phyloP scores from a whole-genome alignment of 2,113 vertebrate species.

The Argyrosomus japonicus region DNA sequence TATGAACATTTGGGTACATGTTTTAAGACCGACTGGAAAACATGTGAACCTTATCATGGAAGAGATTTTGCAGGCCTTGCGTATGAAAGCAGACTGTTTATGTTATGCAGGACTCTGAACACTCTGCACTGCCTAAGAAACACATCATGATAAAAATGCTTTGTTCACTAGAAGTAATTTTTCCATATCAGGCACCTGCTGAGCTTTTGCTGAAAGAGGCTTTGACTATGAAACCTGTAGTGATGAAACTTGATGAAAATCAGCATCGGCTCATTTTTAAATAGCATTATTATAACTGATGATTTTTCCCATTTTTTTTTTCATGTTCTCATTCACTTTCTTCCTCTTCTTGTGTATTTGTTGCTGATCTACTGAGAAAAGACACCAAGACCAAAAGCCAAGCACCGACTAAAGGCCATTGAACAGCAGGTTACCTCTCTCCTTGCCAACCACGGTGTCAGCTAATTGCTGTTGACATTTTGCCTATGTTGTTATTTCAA shows the following conservation, averaged over 20 bases:
- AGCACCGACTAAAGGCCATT: conserved; percentile 65
- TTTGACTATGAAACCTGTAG: background rate
- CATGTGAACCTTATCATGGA: background rate
- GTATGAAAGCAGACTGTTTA: background rate
- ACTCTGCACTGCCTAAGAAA: background rate
- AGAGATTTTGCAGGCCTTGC: background rate
- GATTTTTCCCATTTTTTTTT: background rate
- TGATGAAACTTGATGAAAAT: background rate
- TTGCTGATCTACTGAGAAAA: conserved; percentile 43
- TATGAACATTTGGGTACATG: background rate
- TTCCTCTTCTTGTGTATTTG: conserved; percentile 25
- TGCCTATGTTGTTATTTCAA: conserved; percentile 76
- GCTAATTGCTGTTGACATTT: conserved; percentile 88
- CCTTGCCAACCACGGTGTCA: conserved; percentile 66
- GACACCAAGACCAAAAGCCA: conserved; percentile 70
- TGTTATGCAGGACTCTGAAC: background rate
- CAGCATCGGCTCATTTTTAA: background rate
- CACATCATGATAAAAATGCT: background rate
- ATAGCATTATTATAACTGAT: background rate
- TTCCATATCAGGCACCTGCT: background rate
- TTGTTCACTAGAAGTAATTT: background rate
- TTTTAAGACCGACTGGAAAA: background rate
- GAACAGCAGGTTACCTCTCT: conserved; percentile 83
- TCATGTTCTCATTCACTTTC: background rate
- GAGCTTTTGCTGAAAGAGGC: background rate